Evolutionary conservation across 2,888 invertebrate species (phyloP), one percentile per base, ranked within the genome.

Genomic region (Tinea trinotella): DNA sequence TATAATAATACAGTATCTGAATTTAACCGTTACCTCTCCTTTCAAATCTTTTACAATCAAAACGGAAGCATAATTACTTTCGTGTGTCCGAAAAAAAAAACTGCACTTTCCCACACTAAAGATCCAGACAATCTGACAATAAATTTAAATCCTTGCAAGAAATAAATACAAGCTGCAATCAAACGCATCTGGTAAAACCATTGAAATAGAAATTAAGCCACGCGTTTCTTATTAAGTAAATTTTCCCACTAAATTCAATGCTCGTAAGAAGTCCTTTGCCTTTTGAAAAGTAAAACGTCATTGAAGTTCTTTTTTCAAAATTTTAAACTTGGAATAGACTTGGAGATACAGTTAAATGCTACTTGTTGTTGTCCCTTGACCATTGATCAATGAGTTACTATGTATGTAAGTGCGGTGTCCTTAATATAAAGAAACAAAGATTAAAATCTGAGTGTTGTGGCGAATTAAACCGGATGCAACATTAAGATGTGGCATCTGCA

Each of bases 201-300:
- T 30, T 30, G 7, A 30, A 30, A 30, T 10, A 30, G 30, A 30
- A 40, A 17, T 30, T 15, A 18, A 52, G 52, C 52, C 56, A 57
- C 56, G 55, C 56, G 56, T 49, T 55, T 30, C 56, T 22, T 13
- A 53, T 57, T 57, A 57, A 55, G 10, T 13, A 20, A 22, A 52
- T 36, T 22, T 49, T 46, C 46, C 46, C 46, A 46, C 13, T 40
- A 17, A n/a, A 19, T 17, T 19, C 15, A 17, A 46, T 6, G 40
- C n/a, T 40, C 40, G n/a, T 1, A 7, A 7, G n/a, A 20, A 50
- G 9, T 24, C 13, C 48, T 22, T 5, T 50, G 20, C 50, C 50
- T 22, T 50, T 3, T 40, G 1, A n/a, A 40, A 40, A 40, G n/a
- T n/a, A 40, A 40, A 40, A 40, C 1, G 2, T 7, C 5, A 35